Evolutionary conservation across 2,888 invertebrate genomes (phyloP).

Genomic region (Incurvaria masculella): DNA sequence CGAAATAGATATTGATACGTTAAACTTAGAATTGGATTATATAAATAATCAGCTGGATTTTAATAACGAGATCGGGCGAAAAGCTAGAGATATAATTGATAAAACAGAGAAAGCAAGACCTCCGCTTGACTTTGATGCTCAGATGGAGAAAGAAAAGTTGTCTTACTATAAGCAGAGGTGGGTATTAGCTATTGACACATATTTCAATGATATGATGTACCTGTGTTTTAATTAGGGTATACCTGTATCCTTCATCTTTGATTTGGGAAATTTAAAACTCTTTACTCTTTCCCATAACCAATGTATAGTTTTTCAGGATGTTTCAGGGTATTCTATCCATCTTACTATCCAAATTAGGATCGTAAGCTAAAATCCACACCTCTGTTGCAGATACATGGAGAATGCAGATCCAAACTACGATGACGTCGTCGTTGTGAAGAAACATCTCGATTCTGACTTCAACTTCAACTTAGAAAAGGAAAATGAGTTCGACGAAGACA

Average conservation of each 20-base stretch:
- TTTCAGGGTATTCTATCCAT: too few relatives aligned
- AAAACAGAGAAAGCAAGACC: conserved; percentile 34
- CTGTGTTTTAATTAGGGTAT: too few relatives aligned
- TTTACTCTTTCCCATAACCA: too few relatives aligned
- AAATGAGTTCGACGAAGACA: conserved; percentile 40
- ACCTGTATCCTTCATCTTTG: too few relatives aligned
- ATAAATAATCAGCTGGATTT: conserved; percentile 45
- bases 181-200: too few relatives aligned
- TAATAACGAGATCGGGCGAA: conserved; percentile 42
- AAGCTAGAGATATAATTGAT: conserved; percentile 43
- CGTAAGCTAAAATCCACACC: too few relatives aligned
- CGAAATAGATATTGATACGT: conserved; percentile 38
- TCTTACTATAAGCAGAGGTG: conserved; percentile 45
- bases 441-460: conserved; percentile 50
- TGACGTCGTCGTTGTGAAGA: conserved; percentile 48
- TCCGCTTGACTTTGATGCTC: conserved; percentile 46
- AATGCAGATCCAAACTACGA: conserved; percentile 41
- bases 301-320: too few relatives aligned
- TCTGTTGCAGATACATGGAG: too few relatives aligned
- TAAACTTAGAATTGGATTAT: conserved; percentile 45
- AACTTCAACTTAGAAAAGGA: conserved; percentile 47
- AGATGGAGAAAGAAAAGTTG: conserved; percentile 50
- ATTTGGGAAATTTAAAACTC: too few relatives aligned
- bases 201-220: too few relatives aligned
- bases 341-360: too few relatives aligned